Conservation (phyloP, 1,140 invertebrate genomes). For the Heliconius hermathena region DNA sequence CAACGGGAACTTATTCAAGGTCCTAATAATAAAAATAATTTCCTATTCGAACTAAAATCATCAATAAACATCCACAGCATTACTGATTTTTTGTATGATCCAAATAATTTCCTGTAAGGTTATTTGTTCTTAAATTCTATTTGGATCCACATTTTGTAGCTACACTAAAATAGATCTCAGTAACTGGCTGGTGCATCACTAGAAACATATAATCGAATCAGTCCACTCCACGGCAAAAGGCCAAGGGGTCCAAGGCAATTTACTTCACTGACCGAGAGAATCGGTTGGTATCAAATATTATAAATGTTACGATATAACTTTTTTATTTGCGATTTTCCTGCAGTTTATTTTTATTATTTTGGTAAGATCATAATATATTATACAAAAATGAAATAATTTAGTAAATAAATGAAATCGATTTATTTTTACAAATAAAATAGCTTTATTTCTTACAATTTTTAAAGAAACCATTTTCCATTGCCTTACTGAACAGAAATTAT, state of each 20-base stretch:
- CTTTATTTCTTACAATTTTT: too few relatives aligned
- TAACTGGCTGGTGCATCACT: background rate
- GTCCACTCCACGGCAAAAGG: background rate
- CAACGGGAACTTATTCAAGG: too few relatives aligned
- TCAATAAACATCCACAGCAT: too few relatives aligned
- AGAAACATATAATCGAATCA: conserved; percentile 1
- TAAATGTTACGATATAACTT: background rate
- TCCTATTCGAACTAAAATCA: too few relatives aligned
- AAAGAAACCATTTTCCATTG: background rate
- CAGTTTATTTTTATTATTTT: too few relatives aligned
- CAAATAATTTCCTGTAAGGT: background rate
- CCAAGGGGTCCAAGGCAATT: conserved; percentile 5
- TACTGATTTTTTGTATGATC: too few relatives aligned
- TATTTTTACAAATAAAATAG: too few relatives aligned
- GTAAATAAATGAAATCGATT: too few relatives aligned
- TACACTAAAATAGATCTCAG: background rate
- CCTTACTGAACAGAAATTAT: background rate
- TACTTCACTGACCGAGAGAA: background rate
- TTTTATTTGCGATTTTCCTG: background rate
- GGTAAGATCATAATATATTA: too few relatives aligned
- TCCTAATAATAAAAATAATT: too few relatives aligned
- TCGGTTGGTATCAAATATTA: background rate
- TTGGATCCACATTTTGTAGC: background rate
- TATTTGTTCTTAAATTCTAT: background rate
- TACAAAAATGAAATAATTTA: too few relatives aligned